A percentile compares a stretch with the other conserved stretches of the same genome.
phyloP scores from a whole-genome alignment of 1,140 invertebrate species.

The Nixonia krombeini region DNA sequence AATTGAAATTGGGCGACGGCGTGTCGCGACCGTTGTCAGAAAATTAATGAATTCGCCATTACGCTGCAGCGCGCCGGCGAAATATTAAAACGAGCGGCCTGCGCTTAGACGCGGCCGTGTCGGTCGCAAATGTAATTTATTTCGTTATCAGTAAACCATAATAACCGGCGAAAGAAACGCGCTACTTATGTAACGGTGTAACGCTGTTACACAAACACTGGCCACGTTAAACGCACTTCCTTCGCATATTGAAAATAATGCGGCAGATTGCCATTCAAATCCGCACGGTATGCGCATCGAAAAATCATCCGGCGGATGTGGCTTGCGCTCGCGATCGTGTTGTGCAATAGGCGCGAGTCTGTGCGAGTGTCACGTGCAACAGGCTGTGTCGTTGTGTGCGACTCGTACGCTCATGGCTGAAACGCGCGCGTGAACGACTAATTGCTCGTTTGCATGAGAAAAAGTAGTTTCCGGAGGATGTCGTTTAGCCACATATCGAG shows the following conservation, averaged over 20 bases:
- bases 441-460: conserved; percentile 6
- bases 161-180: too few relatives aligned
- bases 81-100: too few relatives aligned
- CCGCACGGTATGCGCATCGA: not conserved
- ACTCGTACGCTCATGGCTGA: not conserved
- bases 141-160: too few relatives aligned
- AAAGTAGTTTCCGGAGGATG: conserved; percentile 5
- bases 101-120: too few relatives aligned
- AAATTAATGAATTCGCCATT: conserved; percentile 28
- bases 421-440: conserved; percentile 2
- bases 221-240: too few relatives aligned
- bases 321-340: not conserved
- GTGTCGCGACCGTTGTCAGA: conserved; percentile 30
- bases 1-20: conserved; percentile 35
- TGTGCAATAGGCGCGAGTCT: not conserved
- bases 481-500: not conserved
- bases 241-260: too few relatives aligned
- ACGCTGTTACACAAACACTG: too few relatives aligned
- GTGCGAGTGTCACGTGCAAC: not conserved
- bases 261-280: too few relatives aligned
- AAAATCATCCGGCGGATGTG: not conserved
- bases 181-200: too few relatives aligned
- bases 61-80: too few relatives aligned
- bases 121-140: too few relatives aligned
- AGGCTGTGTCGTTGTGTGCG: not conserved